A percentile compares a stretch with the other conserved stretches of the same genome.
phyloP scores from a whole-genome alignment of 2,797 vertebrate species.

The Chanos chanos region DNA sequence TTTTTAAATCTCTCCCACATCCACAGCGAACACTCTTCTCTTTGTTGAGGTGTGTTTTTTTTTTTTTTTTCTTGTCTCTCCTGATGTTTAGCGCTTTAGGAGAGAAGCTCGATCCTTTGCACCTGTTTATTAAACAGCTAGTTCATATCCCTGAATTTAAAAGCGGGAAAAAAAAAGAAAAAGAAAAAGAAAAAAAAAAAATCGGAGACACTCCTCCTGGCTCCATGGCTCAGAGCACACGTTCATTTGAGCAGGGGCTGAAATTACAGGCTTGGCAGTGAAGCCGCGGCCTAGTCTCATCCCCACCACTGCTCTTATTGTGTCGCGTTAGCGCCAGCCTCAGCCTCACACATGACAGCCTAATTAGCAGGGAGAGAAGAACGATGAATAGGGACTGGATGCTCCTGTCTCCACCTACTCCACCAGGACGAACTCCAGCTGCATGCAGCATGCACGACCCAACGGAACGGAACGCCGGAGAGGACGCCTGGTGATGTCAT shows the following conservation, averaged over 20 bases:
- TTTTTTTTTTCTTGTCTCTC: neutral
- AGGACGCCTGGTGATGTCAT: constrained; percentile 35
- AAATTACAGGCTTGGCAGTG: constrained; percentile 80
- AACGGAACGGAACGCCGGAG: constrained; percentile 1
- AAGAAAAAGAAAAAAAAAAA: too few species aligned
- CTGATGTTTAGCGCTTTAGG: neutral
- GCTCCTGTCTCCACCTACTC: constrained; percentile 78
- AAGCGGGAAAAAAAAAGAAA: constrained; percentile 10
- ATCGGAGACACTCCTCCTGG: constrained; percentile 38
- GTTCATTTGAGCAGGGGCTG: constrained; percentile 71
- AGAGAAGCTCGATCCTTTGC: too few species aligned
- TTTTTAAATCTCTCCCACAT: too few species aligned
- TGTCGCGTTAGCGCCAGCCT: constrained; percentile 69
- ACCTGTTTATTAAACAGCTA: constrained; percentile 53
- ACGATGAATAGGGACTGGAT: constrained; percentile 73
- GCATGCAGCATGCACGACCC: constrained; percentile 50
- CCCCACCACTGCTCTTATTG: constrained; percentile 71
- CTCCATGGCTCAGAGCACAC: constrained; percentile 68
- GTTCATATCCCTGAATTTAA: constrained; percentile 50
- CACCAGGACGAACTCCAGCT: constrained; percentile 74
- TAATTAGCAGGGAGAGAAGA: constrained; percentile 81
- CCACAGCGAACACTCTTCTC: too few species aligned
- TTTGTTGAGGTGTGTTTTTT: neutral
- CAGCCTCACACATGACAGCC: constrained; percentile 68
- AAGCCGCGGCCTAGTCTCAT: constrained; percentile 61